phyloP scores from a whole-genome alignment of 2,113 vertebrate genomes.

The Bufo bufo region DNA sequence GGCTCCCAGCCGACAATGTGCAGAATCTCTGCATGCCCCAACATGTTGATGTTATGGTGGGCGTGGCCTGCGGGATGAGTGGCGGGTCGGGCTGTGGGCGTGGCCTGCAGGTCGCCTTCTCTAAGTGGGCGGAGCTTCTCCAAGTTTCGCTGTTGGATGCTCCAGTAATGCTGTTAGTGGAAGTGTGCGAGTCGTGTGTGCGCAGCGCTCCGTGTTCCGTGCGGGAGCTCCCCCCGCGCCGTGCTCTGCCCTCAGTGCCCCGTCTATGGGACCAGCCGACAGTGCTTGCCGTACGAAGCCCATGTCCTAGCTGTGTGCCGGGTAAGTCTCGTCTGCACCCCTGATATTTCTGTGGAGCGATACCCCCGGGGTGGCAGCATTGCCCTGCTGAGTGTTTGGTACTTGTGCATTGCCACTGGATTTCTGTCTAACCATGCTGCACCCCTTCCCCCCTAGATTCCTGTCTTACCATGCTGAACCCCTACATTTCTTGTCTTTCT shows the following conservation, averaged over 20 bases:
- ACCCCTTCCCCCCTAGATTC: background rate
- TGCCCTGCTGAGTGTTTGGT: background rate
- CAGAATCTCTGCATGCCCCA: constrained; percentile 3
- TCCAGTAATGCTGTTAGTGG: background rate
- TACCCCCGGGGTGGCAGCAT: too few relatives aligned
- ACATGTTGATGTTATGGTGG: constrained; percentile 41
- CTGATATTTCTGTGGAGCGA: background rate
- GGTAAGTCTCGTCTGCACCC: background rate
- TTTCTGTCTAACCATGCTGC: background rate
- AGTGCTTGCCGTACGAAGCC: background rate
- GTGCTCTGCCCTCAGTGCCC: background rate
- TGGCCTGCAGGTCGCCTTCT: background rate
- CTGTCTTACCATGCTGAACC: background rate
- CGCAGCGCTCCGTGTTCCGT: background rate
- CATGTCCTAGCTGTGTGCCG: background rate
- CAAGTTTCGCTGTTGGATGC: constrained; percentile 27
- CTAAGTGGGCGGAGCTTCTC: constrained; percentile 5
- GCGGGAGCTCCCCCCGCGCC: background rate
- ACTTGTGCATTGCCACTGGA: background rate
- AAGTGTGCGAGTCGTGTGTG: background rate
- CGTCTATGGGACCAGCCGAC: background rate
- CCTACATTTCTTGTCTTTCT: background rate
- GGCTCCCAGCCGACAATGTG: background rate
- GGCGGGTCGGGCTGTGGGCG: background rate
- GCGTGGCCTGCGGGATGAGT: background rate